Percentiles rank a stretch among this genome's conserved stretches.
phyloP scores from a whole-genome alignment of 2,797 vertebrate genomes.

The Pangasius macronema region DNA sequence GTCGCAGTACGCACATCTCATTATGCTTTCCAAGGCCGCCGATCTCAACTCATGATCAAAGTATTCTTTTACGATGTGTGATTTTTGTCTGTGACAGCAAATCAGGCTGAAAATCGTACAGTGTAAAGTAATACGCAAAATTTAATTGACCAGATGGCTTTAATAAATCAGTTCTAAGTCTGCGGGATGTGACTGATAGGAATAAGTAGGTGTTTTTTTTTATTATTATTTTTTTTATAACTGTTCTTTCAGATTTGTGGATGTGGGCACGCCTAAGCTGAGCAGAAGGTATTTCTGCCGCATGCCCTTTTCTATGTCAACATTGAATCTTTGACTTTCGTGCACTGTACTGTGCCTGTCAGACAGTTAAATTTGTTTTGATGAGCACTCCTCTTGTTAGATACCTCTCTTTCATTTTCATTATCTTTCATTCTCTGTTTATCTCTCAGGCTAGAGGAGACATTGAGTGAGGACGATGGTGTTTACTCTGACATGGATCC shows the following conservation, averaged over 20 bases:
- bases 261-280: constrained; percentile 88
- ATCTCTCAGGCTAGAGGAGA: constrained; percentile 82
- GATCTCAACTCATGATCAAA: not conserved
- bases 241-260: constrained; percentile 75
- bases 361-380: not conserved
- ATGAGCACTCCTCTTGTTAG: not conserved
- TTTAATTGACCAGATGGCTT: not conserved
- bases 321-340: not conserved
- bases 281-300: constrained; percentile 81
- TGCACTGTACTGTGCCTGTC: not conserved
- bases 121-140: not conserved
- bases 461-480: constrained; percentile 83
- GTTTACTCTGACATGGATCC: constrained; percentile 84
- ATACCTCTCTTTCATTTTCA: not conserved
- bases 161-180: not conserved
- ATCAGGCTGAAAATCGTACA: not conserved
- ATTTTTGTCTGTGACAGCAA: not conserved
- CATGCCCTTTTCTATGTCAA: not conserved
- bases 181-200: not conserved
- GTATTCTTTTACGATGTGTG: not conserved
- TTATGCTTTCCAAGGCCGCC: not conserved
- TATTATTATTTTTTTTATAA: constrained; percentile 37
- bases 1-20: not conserved
- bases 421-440: not conserved
- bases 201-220: constrained; percentile 26